Conservation (phyloP, 2,113 vertebrate species). For the Phrynocephalus versicolor region DNA sequence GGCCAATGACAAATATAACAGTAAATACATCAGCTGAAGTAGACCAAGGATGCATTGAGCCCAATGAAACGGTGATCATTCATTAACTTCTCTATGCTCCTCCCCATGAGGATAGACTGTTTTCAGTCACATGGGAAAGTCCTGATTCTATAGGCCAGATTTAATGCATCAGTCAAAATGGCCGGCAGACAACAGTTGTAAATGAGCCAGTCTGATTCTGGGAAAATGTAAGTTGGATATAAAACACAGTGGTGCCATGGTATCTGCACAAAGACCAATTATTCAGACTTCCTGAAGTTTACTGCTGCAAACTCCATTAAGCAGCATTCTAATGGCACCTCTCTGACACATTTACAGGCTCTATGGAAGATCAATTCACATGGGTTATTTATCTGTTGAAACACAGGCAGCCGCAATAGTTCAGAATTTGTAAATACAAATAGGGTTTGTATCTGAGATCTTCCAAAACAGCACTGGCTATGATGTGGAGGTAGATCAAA, state of each 20-base stretch:
- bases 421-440: background rate
- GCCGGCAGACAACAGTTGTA: background rate
- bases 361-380: background rate
- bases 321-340: background rate
- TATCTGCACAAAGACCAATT: background rate
- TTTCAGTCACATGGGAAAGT: background rate
- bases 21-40: conserved; percentile 52
- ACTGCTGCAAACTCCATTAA: conserved; percentile 3
- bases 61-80: conserved; percentile 40
- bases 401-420: background rate
- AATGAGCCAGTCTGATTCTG: conserved; percentile 2
- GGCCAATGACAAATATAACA: conserved; percentile 53
- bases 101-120: background rate
- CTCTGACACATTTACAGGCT: background rate
- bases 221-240: background rate
- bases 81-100: conserved; percentile 24
- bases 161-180: background rate
- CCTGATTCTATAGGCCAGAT: background rate
- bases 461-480: background rate
- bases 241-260: background rate
- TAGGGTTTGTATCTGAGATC: background rate
- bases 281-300: background rate
- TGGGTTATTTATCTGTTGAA: background rate
- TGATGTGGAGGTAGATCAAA: background rate
- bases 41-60: conserved; percentile 24